A percentile compares a stretch with the other conserved stretches of the same genome.
These are phyloP conservation scores for Dromiciops gliroides DNA, from an alignment of 2,113 vertebrate species.

Conservation along the genomic window DNA sequence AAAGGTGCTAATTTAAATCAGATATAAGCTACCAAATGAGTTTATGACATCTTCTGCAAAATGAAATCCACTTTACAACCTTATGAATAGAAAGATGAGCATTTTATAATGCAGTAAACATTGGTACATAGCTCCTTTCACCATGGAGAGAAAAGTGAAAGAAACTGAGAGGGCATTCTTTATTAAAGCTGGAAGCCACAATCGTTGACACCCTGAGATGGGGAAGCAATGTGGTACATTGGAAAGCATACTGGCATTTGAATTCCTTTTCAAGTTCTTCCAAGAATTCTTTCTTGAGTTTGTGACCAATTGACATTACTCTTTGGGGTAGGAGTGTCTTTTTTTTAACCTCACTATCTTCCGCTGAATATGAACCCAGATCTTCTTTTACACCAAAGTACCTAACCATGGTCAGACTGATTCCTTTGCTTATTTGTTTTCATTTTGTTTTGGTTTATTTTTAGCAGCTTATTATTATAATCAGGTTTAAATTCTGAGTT, in stretches of 20 bases:
- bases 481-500: too few relatives aligned
- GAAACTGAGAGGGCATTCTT: constrained; percentile 40
- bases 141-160: constrained; percentile 42
- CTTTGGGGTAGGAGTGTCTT: too few relatives aligned
- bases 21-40: constrained; percentile 55
- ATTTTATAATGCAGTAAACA: constrained; percentile 55
- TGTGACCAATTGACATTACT: too few relatives aligned
- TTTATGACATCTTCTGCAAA: constrained; percentile 38
- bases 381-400: too few relatives aligned
- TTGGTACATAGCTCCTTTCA: constrained; percentile 34
- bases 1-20: constrained; percentile 61
- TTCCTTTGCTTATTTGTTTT: too few relatives aligned
- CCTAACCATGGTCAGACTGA: too few relatives aligned
- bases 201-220: constrained; percentile 57
- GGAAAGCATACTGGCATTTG: background rate
- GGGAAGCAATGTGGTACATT: background rate
- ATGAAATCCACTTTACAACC: constrained; percentile 22
- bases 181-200: constrained; percentile 57
- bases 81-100: constrained; percentile 58
- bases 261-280: too few relatives aligned
- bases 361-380: too few relatives aligned
- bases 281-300: too few relatives aligned
- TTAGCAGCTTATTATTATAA: too few relatives aligned
- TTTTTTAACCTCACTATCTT: too few relatives aligned
- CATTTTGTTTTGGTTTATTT: too few relatives aligned